A percentile compares a stretch with the other conserved stretches of the same genome.
Evolutionary conservation across 2,888 invertebrate genomes (phyloP).

Genomic region (Pegoplata infirma): DNA sequence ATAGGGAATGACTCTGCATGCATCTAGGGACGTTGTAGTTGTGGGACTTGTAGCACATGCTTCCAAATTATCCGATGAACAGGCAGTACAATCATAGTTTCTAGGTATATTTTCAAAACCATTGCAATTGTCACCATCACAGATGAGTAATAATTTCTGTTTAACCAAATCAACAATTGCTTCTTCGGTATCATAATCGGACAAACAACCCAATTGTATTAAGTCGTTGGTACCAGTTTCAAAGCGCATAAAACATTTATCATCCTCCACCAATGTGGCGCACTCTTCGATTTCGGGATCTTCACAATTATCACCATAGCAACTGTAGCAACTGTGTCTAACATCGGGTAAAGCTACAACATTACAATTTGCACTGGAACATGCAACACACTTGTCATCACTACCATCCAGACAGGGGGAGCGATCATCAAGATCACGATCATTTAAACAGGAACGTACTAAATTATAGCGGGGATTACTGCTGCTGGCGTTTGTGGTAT

Average conservation of each 20-base stretch:
- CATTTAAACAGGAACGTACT: constrained; percentile 64
- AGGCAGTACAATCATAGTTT: constrained; percentile 57
- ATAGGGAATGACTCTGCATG: constrained; percentile 63
- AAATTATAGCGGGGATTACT: constrained; percentile 48
- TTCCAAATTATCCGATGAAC: constrained; percentile 59
- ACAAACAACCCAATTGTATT: constrained; percentile 65
- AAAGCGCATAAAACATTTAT: constrained; percentile 64
- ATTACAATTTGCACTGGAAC: constrained; percentile 59
- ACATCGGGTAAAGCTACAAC: constrained; percentile 30
- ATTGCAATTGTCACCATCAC: constrained; percentile 65
- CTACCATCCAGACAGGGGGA: constrained; percentile 37
- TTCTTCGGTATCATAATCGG: constrained; percentile 44
- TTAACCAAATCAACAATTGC: constrained; percentile 52
- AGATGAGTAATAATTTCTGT: constrained; percentile 58
- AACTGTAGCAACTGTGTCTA: constrained; percentile 54
- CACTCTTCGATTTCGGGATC: constrained; percentile 49
- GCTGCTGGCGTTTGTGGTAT: constrained; percentile 20
- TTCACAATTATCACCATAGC: constrained; percentile 59
- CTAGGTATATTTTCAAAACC: constrained; percentile 57
- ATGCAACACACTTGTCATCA: constrained; percentile 49
- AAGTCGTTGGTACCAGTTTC: constrained; percentile 44
- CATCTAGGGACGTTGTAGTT: background rate
- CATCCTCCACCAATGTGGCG: constrained; percentile 15
- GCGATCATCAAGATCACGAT: constrained; percentile 58
- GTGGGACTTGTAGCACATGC: constrained; percentile 62